Evolutionary conservation across 2,797 vertebrate species (phyloP).

Genomic region (Neostethus bicornis): DNA sequence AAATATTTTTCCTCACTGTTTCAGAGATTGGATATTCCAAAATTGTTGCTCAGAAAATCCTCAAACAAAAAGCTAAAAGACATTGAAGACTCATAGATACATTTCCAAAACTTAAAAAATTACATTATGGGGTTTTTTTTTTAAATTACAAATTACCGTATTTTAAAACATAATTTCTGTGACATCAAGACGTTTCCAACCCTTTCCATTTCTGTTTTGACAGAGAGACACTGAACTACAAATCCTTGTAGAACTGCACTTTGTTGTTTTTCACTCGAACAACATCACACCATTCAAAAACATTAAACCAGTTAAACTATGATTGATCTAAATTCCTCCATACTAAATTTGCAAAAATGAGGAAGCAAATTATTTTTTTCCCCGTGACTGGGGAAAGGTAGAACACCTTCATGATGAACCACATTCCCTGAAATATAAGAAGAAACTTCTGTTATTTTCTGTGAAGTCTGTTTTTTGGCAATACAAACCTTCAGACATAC

Average conservation of each 20-base stretch:
- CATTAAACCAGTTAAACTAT: not conserved
- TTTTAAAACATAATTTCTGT: no score
- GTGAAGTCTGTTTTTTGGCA: no score
- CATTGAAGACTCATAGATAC: not conserved
- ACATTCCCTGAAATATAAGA: not conserved
- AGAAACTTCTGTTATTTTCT: no score
- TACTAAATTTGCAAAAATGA: not conserved
- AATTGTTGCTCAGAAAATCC: constrained; percentile 2
- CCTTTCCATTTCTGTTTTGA: no score
- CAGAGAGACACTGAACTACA: no score
- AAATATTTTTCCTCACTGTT: not conserved
- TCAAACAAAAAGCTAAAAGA: not conserved
- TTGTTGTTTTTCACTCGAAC: not conserved
- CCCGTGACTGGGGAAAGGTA: not conserved
- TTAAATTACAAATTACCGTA: no score
- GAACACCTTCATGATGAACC: not conserved
- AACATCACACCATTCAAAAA: not conserved
- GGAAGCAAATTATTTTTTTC: not conserved
- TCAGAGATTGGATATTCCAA: not conserved
- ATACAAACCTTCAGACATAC: not conserved
- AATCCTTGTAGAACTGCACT: not conserved
- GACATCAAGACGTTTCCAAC: no score
- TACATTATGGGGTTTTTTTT: no score
- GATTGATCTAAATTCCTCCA: not conserved
- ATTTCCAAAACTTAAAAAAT: not conserved